Percentiles rank a stretch among this genome's conserved stretches.
These are phyloP conservation scores for Escarpia spicata DNA, from an alignment of 2,888 invertebrate genomes.

Conservation along the genomic window DNA sequence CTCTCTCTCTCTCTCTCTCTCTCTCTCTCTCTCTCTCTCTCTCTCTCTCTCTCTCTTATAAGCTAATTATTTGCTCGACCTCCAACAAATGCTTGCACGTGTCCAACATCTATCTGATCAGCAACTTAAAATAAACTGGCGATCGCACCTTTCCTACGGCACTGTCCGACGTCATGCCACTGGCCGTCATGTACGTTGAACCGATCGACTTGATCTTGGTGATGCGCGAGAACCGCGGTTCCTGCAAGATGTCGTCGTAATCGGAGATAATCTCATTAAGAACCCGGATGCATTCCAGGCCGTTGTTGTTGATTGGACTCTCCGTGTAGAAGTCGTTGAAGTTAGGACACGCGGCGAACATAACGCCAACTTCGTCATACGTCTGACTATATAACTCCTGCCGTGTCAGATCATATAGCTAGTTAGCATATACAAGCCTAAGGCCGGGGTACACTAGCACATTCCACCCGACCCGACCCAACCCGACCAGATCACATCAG, in stretches of 20 bases:
- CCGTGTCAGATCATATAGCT: neutral
- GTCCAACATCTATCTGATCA: neutral
- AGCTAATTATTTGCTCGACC: too few relatives aligned
- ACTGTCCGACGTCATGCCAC: conserved; percentile 77
- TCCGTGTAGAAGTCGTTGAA: conserved; percentile 93
- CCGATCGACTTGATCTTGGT: conserved; percentile 89
- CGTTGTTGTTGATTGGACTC: conserved; percentile 89
- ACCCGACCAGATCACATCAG: too few relatives aligned
- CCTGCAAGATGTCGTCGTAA: conserved; percentile 88
- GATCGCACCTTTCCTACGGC: neutral
- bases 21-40: too few relatives aligned
- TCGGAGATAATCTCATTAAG: conserved; percentile 92
- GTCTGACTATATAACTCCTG: conserved; percentile 91
- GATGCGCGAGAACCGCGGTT: conserved; percentile 74
- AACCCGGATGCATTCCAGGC: conserved; percentile 85
- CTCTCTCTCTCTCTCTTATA: too few relatives aligned
- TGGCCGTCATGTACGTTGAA: conserved; percentile 91
- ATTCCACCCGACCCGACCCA: too few relatives aligned
- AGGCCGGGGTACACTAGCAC: too few relatives aligned
- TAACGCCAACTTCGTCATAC: conserved; percentile 87
- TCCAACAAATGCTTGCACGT: neutral
- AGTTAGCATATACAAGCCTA: too few relatives aligned
- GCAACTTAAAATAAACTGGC: neutral
- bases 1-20: too few relatives aligned
- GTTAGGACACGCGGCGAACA: conserved; percentile 91